Conservation (phyloP, 2,113 vertebrate genomes). For the Eubucco bourcierii region DNA sequence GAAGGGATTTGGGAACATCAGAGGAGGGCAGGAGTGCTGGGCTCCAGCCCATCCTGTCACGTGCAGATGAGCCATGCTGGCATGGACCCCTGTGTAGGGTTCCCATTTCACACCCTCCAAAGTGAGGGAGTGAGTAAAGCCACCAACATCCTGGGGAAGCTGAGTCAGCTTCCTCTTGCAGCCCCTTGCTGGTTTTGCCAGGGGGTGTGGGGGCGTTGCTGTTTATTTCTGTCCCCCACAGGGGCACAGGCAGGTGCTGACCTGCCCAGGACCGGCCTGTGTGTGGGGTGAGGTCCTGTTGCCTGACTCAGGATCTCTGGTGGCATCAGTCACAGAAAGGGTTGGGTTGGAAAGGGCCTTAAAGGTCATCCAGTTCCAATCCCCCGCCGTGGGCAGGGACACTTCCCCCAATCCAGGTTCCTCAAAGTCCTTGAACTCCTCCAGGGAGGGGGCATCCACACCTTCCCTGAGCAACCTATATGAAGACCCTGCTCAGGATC, state of each 20-base stretch:
- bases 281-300: neutral
- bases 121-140: conserved; percentile 26
- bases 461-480: too few species aligned
- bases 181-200: rapidly evolving
- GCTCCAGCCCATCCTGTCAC: neutral
- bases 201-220: neutral
- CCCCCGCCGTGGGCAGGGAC: too few species aligned
- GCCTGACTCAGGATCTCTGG: neutral
- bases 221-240: neutral
- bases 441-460: too few species aligned
- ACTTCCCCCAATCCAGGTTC: too few species aligned
- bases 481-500: neutral
- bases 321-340: neutral
- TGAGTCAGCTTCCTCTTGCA: conserved; percentile 27
- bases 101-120: neutral
- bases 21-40: neutral
- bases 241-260: rapidly evolving
- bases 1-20: neutral
- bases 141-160: neutral
- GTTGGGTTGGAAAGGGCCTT: too few species aligned
- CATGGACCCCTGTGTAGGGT: rapidly evolving
- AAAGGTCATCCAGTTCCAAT: too few species aligned
- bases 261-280: neutral
- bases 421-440: too few species aligned
- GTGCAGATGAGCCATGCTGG: neutral